A percentile compares a stretch with the other conserved stretches of the same genome.
Conservation (phyloP, 2,888 invertebrate species). For the Brachyopa scutellaris region DNA sequence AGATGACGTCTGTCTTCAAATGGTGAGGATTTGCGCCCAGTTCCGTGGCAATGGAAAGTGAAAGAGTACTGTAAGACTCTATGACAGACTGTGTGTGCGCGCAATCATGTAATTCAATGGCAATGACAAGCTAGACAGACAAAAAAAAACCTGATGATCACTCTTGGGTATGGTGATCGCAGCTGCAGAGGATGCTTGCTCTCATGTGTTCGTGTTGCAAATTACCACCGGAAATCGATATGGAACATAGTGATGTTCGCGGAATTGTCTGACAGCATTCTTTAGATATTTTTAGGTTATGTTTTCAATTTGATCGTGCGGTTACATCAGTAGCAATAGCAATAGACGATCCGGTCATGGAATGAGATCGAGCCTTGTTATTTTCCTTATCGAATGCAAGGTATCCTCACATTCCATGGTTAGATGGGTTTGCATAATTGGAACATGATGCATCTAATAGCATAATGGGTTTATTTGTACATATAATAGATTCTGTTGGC, state of each 20-base stretch:
- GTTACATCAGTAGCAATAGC: no score
- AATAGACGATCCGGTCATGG: not conserved
- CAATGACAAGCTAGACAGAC: conserved; percentile 40
- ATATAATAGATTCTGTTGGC: conserved; percentile 48
- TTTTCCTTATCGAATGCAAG: conserved; percentile 27
- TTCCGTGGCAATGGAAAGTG: conserved; percentile 53
- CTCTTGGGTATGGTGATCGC: conserved; percentile 4
- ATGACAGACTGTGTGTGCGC: conserved; percentile 32
- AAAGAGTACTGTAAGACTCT: conserved; percentile 42
- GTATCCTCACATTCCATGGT: conserved; percentile 9
- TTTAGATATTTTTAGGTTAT: not conserved
- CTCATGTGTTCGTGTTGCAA: not conserved
- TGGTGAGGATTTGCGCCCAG: conserved; percentile 46
- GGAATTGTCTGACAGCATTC: conserved; percentile 34
- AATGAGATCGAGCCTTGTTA: not conserved
- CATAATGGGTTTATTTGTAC: conserved; percentile 16
- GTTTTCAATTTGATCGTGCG: no score
- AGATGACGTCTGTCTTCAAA: conserved; percentile 37
- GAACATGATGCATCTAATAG: conserved; percentile 29
- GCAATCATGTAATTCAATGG: conserved; percentile 64
- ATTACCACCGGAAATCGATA: conserved; percentile 48
- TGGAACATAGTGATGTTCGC: conserved; percentile 15
- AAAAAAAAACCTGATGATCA: conserved; percentile 21
- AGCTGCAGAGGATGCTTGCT: conserved; percentile 3
- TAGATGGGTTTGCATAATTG: conserved; percentile 48